A percentile compares a stretch with the other conserved stretches of the same genome.
phyloP scores from a whole-genome alignment of 2,797 vertebrate genomes.

The Pangasius mekongensis region DNA sequence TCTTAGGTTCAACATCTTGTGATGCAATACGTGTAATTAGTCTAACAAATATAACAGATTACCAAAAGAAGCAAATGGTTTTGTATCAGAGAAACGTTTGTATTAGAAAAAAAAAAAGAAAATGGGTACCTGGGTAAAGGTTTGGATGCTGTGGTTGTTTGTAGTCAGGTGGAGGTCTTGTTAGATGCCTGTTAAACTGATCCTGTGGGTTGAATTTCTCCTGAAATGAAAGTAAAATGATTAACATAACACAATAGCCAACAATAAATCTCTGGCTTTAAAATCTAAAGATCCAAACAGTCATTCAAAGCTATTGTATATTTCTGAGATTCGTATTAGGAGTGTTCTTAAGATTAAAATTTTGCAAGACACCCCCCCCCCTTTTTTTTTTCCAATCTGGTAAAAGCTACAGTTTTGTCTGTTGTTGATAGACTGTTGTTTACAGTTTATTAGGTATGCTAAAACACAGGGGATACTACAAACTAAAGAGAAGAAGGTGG shows the following conservation, averaged over 20 bases:
- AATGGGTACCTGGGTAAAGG: constrained; percentile 82
- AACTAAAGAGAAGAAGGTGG: background rate
- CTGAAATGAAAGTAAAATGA: constrained; percentile 67
- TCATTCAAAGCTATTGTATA: background rate
- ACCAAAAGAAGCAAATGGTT: background rate
- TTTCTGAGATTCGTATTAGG: background rate
- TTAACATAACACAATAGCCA: background rate
- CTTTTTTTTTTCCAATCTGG: background rate
- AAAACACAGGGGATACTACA: background rate
- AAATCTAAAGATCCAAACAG: background rate
- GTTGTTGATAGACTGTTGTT: background rate
- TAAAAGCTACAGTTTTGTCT: background rate
- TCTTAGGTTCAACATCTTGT: background rate
- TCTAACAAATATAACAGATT: background rate
- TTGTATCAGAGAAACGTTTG: background rate
- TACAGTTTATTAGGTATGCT: background rate
- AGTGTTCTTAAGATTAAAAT: background rate
- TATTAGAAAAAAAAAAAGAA: background rate
- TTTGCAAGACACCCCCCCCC: too few species aligned
- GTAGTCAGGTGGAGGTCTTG: constrained; percentile 94
- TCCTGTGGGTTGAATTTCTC: constrained; percentile 88
- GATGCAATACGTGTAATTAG: background rate
- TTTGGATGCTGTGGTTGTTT: constrained; percentile 87
- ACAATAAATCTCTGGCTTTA: constrained; percentile 4
- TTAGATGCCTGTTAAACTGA: constrained; percentile 90